Percentiles rank a stretch among this genome's conserved stretches.
phyloP scores from a whole-genome alignment of 2,113 vertebrate genomes.

The Bos indicus region DNA sequence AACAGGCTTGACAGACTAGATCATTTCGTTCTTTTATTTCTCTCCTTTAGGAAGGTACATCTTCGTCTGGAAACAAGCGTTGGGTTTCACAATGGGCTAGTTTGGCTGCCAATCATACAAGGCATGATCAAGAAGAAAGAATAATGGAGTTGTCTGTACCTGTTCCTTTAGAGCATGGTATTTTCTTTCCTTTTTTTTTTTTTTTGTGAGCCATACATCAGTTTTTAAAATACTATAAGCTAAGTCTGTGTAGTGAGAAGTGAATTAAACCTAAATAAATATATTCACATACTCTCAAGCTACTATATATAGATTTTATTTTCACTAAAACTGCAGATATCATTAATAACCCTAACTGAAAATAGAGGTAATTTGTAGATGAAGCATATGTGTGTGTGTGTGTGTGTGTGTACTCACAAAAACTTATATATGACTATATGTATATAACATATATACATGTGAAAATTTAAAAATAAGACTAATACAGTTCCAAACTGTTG shows the following conservation, averaged over 20 bases:
- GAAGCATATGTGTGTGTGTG: neutral
- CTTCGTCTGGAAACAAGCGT: conserved; percentile 87
- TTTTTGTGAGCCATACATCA: neutral
- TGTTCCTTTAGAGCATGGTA: conserved; percentile 90
- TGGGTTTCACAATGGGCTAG: conserved; percentile 99
- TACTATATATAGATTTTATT: neutral
- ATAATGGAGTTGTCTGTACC: conserved; percentile 84
- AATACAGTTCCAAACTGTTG: neutral
- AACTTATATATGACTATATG: neutral
- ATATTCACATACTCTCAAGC: neutral
- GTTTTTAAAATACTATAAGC: neutral
- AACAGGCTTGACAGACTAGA: neutral
- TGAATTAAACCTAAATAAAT: conserved; percentile 16
- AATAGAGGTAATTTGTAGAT: neutral
- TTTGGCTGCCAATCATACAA: conserved; percentile 94
- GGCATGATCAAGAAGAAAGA: conserved; percentile 91
- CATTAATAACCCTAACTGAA: neutral
- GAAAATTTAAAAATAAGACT: neutral
- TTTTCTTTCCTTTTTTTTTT: neutral
- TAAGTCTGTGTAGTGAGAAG: neutral
- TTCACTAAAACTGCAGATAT: neutral
- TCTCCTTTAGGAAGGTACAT: conserved; percentile 77
- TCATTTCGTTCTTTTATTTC: neutral
- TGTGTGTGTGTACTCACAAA: neutral
- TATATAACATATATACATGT: neutral